Evolutionary conservation across 2,797 vertebrate genomes (phyloP).

Genomic region (Spea hammondii): DNA sequence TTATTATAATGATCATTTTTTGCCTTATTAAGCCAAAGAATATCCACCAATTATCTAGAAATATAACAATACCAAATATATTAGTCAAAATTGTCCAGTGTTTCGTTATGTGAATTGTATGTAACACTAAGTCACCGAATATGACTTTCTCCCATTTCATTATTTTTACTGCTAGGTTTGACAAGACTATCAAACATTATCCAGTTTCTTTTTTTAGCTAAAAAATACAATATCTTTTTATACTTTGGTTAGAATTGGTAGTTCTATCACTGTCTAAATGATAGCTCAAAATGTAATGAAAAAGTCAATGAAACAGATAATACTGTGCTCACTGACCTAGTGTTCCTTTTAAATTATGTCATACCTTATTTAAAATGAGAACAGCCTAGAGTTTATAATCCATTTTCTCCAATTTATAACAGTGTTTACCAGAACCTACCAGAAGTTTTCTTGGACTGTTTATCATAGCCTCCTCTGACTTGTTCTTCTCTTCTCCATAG

Average conservation of each 20-base stretch:
- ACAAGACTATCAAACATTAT: constrained; percentile 35
- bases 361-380: neutral
- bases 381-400: neutral
- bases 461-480: too few relatives aligned
- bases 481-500: too few relatives aligned
- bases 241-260: neutral
- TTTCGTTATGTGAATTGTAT: constrained; percentile 18
- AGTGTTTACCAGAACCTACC: too few relatives aligned
- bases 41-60: neutral
- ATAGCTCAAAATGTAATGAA: constrained; percentile 21
- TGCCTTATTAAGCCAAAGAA: neutral
- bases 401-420: too few relatives aligned
- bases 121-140: constrained; percentile 7
- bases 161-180: constrained; percentile 14
- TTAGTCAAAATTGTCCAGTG: neutral
- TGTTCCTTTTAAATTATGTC: neutral
- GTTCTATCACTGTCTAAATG: constrained; percentile 12
- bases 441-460: too few relatives aligned
- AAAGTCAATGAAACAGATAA: constrained; percentile 36
- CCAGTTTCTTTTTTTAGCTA: neutral
- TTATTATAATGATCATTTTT: neutral
- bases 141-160: constrained; percentile 24
- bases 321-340: neutral
- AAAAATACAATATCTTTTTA: constrained; percentile 4
- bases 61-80: constrained; percentile 2